phyloP scores from a whole-genome alignment of 2,888 invertebrate genomes.

The Minunthozetes semirufus region DNA sequence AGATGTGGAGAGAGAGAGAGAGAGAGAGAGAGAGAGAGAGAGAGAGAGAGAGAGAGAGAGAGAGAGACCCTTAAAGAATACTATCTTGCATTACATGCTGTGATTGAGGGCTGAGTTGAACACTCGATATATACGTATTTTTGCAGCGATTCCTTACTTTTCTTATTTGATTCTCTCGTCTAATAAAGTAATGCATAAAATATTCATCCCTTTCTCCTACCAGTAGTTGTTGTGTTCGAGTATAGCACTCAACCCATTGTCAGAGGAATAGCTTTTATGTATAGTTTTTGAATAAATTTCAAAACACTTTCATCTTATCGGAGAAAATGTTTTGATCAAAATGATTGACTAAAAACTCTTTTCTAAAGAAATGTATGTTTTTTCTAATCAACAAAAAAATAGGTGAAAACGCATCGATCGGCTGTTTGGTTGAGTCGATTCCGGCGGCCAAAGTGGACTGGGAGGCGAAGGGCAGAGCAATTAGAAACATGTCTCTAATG shows the following conservation, averaged over 20 bases:
- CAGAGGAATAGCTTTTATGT: not conserved
- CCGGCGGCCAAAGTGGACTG: constrained; percentile 42
- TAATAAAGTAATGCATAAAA: not conserved
- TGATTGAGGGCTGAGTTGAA: not conserved
- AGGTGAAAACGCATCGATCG: constrained; percentile 42
- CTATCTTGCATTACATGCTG: not conserved
- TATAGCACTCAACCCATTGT: not conserved
- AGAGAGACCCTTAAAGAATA: not conserved
- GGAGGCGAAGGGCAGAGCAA: constrained; percentile 42
- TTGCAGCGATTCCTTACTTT: not conserved
- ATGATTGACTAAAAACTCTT: not conserved
- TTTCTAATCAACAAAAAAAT: not conserved
- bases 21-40: constrained; percentile 30
- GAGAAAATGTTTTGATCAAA: not conserved
- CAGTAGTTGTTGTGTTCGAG: not conserved
- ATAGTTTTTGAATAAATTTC: not conserved
- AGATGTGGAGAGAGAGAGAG: not conserved
- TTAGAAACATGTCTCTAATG: constrained; percentile 43
- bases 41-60: constrained; percentile 26
- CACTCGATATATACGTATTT: not conserved
- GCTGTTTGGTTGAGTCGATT: constrained; percentile 41
- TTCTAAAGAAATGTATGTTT: not conserved
- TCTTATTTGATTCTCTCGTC: not conserved
- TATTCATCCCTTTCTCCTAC: not conserved
- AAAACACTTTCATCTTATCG: not conserved